phyloP scores from a whole-genome alignment of 2,113 vertebrate genomes.

The Xenopus tropicalis region DNA sequence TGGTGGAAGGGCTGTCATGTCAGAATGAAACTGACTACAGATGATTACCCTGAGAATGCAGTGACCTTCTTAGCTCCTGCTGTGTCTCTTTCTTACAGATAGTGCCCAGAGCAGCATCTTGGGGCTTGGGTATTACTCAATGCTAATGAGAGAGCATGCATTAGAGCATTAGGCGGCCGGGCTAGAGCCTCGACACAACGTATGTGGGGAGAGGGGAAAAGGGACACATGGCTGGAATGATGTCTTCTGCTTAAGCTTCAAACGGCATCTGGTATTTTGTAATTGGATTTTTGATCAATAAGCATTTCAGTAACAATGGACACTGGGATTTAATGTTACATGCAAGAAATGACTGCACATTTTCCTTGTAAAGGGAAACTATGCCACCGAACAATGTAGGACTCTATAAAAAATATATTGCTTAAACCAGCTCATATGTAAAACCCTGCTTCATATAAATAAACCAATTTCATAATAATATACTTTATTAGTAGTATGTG shows the following conservation, averaged over 20 bases:
- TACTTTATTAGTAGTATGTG: too few species aligned
- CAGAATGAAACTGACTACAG: slow-evolving; percentile 65
- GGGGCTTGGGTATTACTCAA: slow-evolving; percentile 58
- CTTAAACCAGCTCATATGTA: too few species aligned
- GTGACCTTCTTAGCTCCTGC: slow-evolving; percentile 65
- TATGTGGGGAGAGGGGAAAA: slow-evolving; percentile 51
- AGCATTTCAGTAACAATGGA: slow-evolving; percentile 46
- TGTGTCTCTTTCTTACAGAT: slow-evolving; percentile 58
- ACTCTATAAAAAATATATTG: too few species aligned
- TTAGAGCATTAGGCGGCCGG: slow-evolving; percentile 57
- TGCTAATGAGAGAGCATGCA: slow-evolving; percentile 61
- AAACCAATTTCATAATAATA: too few species aligned
- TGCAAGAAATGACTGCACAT: too few species aligned
- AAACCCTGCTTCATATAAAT: too few species aligned
- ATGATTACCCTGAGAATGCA: slow-evolving; percentile 69
- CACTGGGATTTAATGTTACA: too few species aligned
- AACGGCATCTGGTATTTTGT: slow-evolving; percentile 56
- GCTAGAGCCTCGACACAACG: slow-evolving; percentile 57
- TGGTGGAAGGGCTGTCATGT: slow-evolving; percentile 61
- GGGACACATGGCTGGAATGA: slow-evolving; percentile 47
- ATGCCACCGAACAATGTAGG: too few species aligned
- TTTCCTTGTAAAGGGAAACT: too few species aligned
- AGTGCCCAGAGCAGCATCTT: slow-evolving; percentile 58
- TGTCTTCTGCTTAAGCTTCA: slow-evolving; percentile 54
- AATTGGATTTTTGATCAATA: slow-evolving; percentile 55